Conservation (phyloP, 2,888 invertebrate genomes). For the Cremastobaeus sp. region DNA sequence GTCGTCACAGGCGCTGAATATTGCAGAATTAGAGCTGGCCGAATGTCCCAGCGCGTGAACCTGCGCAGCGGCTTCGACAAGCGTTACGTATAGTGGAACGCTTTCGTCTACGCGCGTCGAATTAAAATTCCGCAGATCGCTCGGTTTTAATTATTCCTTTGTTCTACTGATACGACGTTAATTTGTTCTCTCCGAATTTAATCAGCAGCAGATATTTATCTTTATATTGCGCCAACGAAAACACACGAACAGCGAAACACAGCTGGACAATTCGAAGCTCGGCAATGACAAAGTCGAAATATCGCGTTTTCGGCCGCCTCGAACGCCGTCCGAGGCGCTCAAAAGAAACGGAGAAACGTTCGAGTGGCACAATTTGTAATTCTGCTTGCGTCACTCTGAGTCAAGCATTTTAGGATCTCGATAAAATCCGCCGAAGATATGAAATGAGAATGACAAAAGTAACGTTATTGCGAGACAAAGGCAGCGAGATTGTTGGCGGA, state of each 20-base stretch:
- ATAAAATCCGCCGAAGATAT: constrained; percentile 54
- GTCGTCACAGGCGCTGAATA: no score
- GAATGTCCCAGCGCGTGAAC: no score
- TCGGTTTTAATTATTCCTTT: constrained; percentile 16
- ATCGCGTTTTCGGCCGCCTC: background rate
- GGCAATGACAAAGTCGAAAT: constrained; percentile 25
- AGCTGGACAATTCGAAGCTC: constrained; percentile 33
- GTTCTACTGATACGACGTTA: constrained; percentile 11
- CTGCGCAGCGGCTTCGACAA: no score
- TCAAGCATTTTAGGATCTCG: constrained; percentile 53
- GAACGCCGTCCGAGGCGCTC: constrained; percentile 20
- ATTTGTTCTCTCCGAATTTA: constrained; percentile 8
- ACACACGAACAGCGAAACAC: no score
- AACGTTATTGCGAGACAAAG: constrained; percentile 53
- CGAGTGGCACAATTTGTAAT: constrained; percentile 52
- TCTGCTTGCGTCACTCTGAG: constrained; percentile 50
- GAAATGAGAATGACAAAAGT: constrained; percentile 58
- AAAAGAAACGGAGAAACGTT: constrained; percentile 34
- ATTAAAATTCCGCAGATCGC: constrained; percentile 11
- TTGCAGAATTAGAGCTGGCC: no score
- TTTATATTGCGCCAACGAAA: background rate
- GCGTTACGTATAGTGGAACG: no score
- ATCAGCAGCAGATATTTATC: constrained; percentile 27
- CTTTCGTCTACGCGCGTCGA: background rate
- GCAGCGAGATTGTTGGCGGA: constrained; percentile 28